Conservation (phyloP, 2,797 vertebrate genomes). For the Crypturellus tataupa region DNA sequence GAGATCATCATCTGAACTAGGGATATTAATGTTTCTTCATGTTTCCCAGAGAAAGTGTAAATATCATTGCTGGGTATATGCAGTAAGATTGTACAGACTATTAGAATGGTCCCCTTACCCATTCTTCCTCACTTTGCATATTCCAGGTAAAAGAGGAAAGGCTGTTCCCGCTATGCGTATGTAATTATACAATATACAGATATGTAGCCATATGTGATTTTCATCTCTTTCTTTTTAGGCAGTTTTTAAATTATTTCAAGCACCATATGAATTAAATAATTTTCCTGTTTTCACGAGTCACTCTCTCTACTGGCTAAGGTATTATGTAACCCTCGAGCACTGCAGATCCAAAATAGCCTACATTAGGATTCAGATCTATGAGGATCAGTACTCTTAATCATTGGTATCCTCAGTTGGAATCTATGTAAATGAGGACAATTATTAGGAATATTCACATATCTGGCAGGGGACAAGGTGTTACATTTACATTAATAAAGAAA, state of each 20-base stretch:
- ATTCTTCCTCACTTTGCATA: not conserved
- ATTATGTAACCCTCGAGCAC: not conserved
- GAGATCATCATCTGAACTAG: not conserved
- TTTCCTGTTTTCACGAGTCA: fast-evolving
- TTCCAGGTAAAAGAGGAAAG: not conserved
- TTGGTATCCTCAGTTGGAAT: not conserved
- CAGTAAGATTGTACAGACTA: not conserved
- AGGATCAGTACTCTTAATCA: not conserved
- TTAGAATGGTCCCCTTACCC: not conserved
- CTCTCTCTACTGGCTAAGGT: not conserved
- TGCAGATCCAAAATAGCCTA: not conserved
- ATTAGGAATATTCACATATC: not conserved
- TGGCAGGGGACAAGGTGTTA: not conserved
- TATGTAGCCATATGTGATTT: not conserved
- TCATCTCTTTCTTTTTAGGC: not conserved
- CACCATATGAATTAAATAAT: not conserved
- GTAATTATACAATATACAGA: not conserved
- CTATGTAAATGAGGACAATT: not conserved
- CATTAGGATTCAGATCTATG: not conserved
- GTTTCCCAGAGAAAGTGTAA: not conserved
- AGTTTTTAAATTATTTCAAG: not conserved
- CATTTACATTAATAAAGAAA: not conserved
- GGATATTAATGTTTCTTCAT: not conserved
- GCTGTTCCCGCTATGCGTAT: not conserved
- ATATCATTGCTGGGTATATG: too few species aligned